Base-by-base conservation (phyloP, 2,888 invertebrate genomes). In the Abrostola tripartita region DNA sequence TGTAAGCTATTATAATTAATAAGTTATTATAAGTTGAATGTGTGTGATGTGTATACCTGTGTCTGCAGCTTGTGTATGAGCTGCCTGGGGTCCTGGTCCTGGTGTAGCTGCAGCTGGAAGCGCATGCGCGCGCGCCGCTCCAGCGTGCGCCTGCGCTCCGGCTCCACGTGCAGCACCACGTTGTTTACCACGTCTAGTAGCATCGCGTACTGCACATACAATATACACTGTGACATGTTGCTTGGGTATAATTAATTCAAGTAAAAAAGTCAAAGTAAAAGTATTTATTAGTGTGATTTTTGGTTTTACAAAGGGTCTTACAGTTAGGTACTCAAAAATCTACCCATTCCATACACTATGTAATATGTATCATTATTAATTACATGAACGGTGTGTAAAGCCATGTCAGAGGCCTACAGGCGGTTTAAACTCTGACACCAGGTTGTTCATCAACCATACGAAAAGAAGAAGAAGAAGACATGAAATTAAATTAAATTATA, bases 181-280 rank as follows among this genome's bases (percentile, higher is more conserved):
- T 99, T 99, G 95, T 99, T 99, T 5, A 99, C 98, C 79, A 99
- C 98, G 91, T 99, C 99, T 82, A 99, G 94, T 44, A 99, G 96
- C 98, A 99, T 99, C 1, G 98, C 98, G 90, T 99, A 99, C 96
- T 98, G 95, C 0, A 14, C 9, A 9, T 5, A 10, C n/a, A 42
- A 24, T 24, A 2, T 24, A 1, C 54, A 49, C 2, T 35, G 12
- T 10, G 9, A 1, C 24, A 14, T 37, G 10, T 42, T 24, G 1
- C 10, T 35, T 14, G 7, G 14, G n/a, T 5, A 35, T 37, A 7
- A 10, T 47, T 4, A 14, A 12, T 6, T 10, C 44, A 2, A 2
- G 5, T 5, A 40, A 11, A 5, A 40, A 5, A 7, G 40, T 40
- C 40, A 40, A 5, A 40, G 0, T 41, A n/a, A n/a, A n/a, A n/a